Evolutionary conservation across 1,140 invertebrate genomes (phyloP), one percentile per base, ranked within the genome.

Genomic region (Calephelis virginiensis): DNA sequence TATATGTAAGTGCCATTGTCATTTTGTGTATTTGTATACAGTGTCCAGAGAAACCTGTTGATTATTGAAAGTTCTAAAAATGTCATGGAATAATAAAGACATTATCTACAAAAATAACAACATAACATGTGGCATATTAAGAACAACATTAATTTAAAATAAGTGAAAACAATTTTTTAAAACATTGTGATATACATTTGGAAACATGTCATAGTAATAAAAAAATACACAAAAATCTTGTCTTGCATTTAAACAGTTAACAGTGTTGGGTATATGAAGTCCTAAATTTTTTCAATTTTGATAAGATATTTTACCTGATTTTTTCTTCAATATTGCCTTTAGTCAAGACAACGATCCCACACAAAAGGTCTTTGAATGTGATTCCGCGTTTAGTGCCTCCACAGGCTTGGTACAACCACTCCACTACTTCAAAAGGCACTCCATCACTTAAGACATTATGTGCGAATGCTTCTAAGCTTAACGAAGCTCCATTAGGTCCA

Each of bases 1-100:
- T 94, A 91, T 43, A 97, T 95, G 78, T 94, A 93, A n/a, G 93
- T 94, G 59, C 94, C 95, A 72, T 93, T 93, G 76, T 97, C 96
- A 63, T 95, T 96, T 68, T 95, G 94, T 87, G 97, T 97, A 60
- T 96, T 96, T 60, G 95, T 94, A 88, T 97, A 97, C n/a, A 97
- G 89, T 47, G 95, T 95, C 94, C 96, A 97, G 43, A 97, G 91
- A 88, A 97, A 97, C 93, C 94, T 92, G 87, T 75, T n/a, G 8
- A 43, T 53, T 43, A 64, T 13, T 37, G n/a, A 63, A 37, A 38
- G 8, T 11, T 49, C 40, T 5, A 43, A 43, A 43, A 43, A 43
- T 6, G 0, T 43, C 3, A 43, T 43, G 8, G 40, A 43, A 43
- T 8, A 28, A 28, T 28, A 28, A 28, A 43, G 40, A 43, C 40